Conservation (phyloP, 2,797 vertebrate species). For the Halcyon smyrnensis region DNA sequence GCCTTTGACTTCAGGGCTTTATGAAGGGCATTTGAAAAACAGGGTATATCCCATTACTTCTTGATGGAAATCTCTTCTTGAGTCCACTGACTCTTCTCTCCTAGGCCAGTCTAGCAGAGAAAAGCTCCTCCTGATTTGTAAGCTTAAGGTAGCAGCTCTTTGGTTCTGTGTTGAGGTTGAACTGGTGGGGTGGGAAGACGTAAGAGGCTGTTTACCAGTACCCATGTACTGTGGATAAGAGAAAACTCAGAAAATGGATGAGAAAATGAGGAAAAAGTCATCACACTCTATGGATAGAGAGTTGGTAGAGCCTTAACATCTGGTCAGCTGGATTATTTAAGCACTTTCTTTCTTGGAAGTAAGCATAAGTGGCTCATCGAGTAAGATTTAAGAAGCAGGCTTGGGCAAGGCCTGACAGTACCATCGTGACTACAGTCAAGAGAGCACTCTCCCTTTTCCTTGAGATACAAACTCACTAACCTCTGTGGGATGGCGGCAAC, state of each 20-base stretch:
- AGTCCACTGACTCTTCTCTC: background rate
- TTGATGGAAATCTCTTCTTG: background rate
- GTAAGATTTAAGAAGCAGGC: background rate
- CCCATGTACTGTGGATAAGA: background rate
- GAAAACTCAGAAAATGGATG: background rate
- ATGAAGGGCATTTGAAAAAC: background rate
- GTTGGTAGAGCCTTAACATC: background rate
- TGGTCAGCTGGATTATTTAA: background rate
- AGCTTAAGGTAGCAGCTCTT: background rate
- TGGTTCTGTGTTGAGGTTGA: background rate
- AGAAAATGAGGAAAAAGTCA: background rate
- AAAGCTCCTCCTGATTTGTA: background rate
- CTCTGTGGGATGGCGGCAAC: background rate
- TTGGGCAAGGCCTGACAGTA: background rate
- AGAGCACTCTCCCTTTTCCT: background rate
- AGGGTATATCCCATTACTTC: background rate
- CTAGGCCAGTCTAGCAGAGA: background rate
- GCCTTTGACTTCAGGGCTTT: background rate
- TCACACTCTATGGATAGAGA: background rate
- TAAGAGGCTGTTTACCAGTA: background rate
- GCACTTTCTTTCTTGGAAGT: background rate
- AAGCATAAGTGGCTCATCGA: background rate
- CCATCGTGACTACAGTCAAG: background rate
- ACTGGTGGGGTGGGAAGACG: background rate
- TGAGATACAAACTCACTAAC: background rate